These are phyloP conservation scores for Clarias laeviceps DNA, from an alignment of 2,797 vertebrate species.

Conservation along the genomic window DNA sequence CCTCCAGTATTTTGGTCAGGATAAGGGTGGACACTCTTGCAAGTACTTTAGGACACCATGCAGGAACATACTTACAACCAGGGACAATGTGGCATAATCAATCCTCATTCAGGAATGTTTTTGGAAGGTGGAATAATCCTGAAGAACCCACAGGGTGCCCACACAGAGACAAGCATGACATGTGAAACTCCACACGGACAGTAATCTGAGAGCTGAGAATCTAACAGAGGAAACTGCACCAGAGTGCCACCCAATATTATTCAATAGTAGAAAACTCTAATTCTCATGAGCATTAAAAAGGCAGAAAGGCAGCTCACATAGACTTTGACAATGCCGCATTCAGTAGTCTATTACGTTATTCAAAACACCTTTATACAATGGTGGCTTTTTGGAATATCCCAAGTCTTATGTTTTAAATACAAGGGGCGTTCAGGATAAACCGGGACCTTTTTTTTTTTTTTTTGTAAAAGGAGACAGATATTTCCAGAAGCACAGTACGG, in stretches of 20 bases:
- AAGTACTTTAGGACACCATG: neutral
- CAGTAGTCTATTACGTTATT: neutral
- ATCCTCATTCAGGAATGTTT: neutral
- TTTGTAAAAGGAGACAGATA: too few relatives aligned
- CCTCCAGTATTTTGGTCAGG: neutral
- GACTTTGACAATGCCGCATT: neutral
- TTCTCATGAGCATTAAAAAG: neutral
- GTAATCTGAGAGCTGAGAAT: neutral
- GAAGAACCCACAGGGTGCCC: neutral
- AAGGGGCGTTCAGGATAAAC: too few relatives aligned
- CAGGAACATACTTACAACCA: neutral
- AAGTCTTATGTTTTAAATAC: neutral
- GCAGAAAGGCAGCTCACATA: neutral
- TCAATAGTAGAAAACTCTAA: neutral
- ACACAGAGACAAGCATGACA: neutral
- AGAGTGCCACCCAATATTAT: neutral
- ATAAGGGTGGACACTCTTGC: too few relatives aligned
- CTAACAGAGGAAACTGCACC: neutral
- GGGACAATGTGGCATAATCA: too few relatives aligned
- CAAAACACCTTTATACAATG: neutral
- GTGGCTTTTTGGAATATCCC: neutral
- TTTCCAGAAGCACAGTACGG: too few relatives aligned
- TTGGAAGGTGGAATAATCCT: neutral
- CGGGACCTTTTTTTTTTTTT: too few relatives aligned
- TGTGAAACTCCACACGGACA: neutral